These are phyloP conservation scores for Lepus europaeus DNA, from an alignment of 2,113 vertebrate genomes.

Conservation along the genomic window DNA sequence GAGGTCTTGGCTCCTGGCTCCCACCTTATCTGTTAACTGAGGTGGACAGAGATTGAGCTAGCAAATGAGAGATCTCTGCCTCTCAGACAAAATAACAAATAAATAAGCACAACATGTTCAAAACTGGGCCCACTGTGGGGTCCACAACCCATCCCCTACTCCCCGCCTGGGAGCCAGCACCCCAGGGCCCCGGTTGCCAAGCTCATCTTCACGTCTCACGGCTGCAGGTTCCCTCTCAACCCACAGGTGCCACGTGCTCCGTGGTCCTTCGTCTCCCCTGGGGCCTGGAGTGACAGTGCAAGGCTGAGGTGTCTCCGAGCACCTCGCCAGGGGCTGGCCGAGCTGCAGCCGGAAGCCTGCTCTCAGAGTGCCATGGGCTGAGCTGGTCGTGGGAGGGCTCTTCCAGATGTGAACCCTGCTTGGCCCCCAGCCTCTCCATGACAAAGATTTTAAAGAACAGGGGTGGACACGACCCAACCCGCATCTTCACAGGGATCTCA, in stretches of 20 bases:
- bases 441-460: not conserved
- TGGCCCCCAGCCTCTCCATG: not conserved
- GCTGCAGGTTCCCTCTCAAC: not conserved
- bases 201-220: not conserved
- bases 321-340: not conserved
- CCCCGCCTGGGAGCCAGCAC: not conserved
- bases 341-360: not conserved
- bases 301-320: not conserved
- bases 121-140: not conserved
- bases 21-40: too few relatives aligned
- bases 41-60: too few relatives aligned
- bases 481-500: not conserved
- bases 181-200: not conserved
- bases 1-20: too few relatives aligned
- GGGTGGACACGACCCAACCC: not conserved
- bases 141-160: not conserved
- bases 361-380: not conserved
- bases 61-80: too few relatives aligned
- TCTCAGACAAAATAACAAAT: too few relatives aligned
- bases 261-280: not conserved
- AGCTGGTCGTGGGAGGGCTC: not conserved
- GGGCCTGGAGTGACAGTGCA: not conserved
- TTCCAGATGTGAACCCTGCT: not conserved
- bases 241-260: not conserved
- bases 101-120: not conserved